phyloP scores from a whole-genome alignment of 2,797 vertebrate species.

The Furcifer pardalis region DNA sequence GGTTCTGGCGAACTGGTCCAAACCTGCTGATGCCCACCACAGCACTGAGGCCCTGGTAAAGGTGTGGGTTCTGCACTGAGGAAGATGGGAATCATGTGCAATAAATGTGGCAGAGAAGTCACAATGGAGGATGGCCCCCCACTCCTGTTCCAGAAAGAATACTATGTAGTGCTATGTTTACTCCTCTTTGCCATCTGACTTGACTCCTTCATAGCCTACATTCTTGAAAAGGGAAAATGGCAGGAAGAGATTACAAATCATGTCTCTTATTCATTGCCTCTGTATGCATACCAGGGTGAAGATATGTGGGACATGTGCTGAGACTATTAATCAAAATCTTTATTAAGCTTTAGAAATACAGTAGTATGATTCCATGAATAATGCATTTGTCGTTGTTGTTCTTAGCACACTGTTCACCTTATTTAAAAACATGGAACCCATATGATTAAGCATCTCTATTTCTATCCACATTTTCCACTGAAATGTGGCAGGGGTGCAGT shows the following conservation, averaged over 20 bases:
- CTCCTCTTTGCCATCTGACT: constrained; percentile 50
- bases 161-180: constrained; percentile 40
- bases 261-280: constrained; percentile 44
- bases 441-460: constrained; percentile 48
- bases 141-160: constrained; percentile 35
- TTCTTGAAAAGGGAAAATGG: constrained; percentile 50
- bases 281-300: constrained; percentile 52
- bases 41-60: too few species aligned
- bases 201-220: constrained; percentile 18
- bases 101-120: constrained; percentile 9
- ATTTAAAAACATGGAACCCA: constrained; percentile 60
- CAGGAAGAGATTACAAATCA: constrained; percentile 43
- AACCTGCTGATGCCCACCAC: too few species aligned
- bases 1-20: too few species aligned
- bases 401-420: constrained; percentile 56
- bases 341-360: constrained; percentile 72
- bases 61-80: background rate
- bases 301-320: constrained; percentile 52
- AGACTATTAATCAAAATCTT: constrained; percentile 74
- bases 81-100: constrained; percentile 15
- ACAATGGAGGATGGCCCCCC: constrained; percentile 31
- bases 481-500: constrained; percentile 36
- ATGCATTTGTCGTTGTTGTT: constrained; percentile 65
- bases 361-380: constrained; percentile 68
- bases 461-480: constrained; percentile 37